Evolutionary conservation across 2,797 vertebrate species (phyloP), one percentile per base, ranked within the genome.

Genomic region (Brotula barbata): DNA sequence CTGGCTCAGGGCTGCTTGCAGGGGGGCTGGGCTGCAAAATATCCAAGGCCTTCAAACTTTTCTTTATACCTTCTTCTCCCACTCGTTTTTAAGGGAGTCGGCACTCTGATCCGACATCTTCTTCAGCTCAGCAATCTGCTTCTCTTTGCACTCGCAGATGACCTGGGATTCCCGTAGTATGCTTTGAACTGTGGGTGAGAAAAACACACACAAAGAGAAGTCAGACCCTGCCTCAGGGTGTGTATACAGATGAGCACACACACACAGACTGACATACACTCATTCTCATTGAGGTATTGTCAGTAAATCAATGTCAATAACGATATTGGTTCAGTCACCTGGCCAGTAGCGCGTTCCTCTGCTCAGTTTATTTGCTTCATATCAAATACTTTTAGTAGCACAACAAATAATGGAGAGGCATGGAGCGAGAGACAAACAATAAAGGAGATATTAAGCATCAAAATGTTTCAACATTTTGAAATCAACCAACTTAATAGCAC

Each of bases 101-200:
- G 71, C 54, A 73, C 92, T 97, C 71, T 96, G 93, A 77, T 96
- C 94, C 52, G 91, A 92, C 87, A 96, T 91, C 87, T 94, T 98
- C 90, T 92, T 98, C 77, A 99, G 84, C 87, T 98, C 96, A 13
- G 60, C 52, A 53, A 98, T 98, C 92, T 98, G 96, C 79, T 93
- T 93, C 61, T 98, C 96, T 86, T 96, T 97, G 72, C 91, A 92
- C 81, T 98, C 93, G 54, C 92, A 88, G 86, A 97, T 89, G 71
- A 97, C 88, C 76, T 96, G 94, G 48, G 93, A 96, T 84, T 98
- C 95, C 25, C 93, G 93, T 77, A 97, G 75, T 48, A 96, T 88
- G 80, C 90, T 93, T 91, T 98, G 93, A 91, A 96, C 97, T 99
- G 91, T 82, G 40, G 69, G 64, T 63, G 67, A 59, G 60, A 40